A percentile compares a stretch with the other conserved stretches of the same genome.
Conservation (phyloP, 2,888 invertebrate species). For the Notocelia uddmanniana region DNA sequence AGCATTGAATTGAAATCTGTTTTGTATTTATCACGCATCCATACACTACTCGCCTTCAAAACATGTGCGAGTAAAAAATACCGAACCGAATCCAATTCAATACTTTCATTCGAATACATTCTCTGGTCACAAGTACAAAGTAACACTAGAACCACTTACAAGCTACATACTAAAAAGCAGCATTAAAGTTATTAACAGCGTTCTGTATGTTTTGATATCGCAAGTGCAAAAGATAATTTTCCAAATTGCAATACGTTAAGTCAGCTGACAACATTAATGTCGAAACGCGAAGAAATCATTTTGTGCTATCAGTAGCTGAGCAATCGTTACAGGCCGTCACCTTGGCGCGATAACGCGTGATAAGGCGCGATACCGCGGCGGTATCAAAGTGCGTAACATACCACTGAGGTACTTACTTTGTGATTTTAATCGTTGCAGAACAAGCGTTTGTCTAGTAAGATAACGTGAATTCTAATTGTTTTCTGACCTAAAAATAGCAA, state of each 20-base stretch:
- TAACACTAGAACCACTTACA: neutral
- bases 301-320: constrained; percentile 65
- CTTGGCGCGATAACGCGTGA: constrained; percentile 80
- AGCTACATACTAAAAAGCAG: neutral
- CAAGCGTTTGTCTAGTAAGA: constrained; percentile 8
- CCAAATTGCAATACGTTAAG: constrained; percentile 28
- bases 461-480: neutral
- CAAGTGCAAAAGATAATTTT: constrained; percentile 10
- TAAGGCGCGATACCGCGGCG: constrained; percentile 62
- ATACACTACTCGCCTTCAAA: too few relatives aligned
- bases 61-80: too few relatives aligned
- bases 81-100: neutral
- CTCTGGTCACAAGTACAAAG: neutral
- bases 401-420: constrained; percentile 27
- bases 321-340: constrained; percentile 80
- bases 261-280: constrained; percentile 47
- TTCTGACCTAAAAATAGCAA: neutral
- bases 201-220: neutral
- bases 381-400: constrained; percentile 39
- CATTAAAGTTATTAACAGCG: neutral
- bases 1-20: too few relatives aligned
- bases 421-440: constrained; percentile 27
- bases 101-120: neutral
- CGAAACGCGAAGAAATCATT: constrained; percentile 56
- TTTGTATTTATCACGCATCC: too few relatives aligned